Evolutionary conservation across 2,888 invertebrate species (phyloP).

Genomic region (Campopleginae sp.): DNA sequence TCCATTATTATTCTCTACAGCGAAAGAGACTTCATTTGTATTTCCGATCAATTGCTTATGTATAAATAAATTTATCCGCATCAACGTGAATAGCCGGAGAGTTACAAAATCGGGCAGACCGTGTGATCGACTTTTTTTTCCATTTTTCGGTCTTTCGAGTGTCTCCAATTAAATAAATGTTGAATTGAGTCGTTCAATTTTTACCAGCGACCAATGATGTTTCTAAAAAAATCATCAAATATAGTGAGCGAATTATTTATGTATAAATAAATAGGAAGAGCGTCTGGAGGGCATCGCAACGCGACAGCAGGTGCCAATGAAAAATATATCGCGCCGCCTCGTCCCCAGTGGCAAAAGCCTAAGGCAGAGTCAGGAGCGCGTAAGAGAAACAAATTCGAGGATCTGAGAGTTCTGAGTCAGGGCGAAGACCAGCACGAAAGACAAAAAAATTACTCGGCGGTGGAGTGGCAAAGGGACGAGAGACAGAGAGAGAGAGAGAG

Average conservation of each 20-base stretch:
- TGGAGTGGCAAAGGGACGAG: slow-evolving; percentile 56
- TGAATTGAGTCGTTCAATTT: neutral
- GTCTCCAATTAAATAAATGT: neutral
- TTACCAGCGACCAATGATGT: neutral
- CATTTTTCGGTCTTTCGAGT: neutral
- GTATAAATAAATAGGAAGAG: neutral
- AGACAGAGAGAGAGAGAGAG: slow-evolving; percentile 18
- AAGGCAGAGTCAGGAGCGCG: slow-evolving; percentile 34
- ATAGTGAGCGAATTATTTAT: neutral
- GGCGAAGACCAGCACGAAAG: slow-evolving; percentile 42
- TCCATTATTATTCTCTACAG: slow-evolving; percentile 23
- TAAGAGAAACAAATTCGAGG: slow-evolving; percentile 33
- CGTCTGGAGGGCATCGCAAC: slow-evolving; percentile 13
- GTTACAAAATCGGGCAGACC: neutral
- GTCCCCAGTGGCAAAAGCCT: slow-evolving; percentile 24
- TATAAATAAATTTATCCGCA: neutral
- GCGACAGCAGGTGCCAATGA: slow-evolving; percentile 53
- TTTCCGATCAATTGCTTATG: slow-evolving; percentile 24
- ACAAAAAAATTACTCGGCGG: slow-evolving; percentile 50
- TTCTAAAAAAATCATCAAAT: neutral
- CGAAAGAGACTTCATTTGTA: slow-evolving; percentile 43
- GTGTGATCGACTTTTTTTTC: neutral
- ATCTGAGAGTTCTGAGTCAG: slow-evolving; percentile 40
- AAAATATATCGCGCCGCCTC: slow-evolving; percentile 35
- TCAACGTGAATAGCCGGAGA: neutral